Percentiles rank a stretch among this genome's conserved stretches.
Evolutionary conservation across 2,113 vertebrate genomes (phyloP).

Genomic region (Myocastor coypus): DNA sequence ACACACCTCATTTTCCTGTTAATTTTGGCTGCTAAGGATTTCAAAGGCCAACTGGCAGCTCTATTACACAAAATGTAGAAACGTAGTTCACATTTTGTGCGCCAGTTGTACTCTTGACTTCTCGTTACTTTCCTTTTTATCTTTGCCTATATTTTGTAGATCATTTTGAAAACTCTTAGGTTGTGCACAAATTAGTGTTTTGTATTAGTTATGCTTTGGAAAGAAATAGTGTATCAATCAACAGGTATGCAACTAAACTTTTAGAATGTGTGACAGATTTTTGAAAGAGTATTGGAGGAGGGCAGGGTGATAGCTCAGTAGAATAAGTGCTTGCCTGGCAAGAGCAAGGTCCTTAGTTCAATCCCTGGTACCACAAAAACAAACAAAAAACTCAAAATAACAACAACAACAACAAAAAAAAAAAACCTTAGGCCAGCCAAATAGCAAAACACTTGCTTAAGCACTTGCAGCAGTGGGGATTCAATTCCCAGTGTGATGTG

Average conservation of each 20-base stretch:
- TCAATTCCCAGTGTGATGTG: no score
- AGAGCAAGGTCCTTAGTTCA: no score
- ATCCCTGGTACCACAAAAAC: no score
- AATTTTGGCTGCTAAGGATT: slow-evolving; percentile 14
- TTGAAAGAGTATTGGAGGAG: not conserved
- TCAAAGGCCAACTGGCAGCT: slow-evolving; percentile 31
- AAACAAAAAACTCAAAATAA: no score
- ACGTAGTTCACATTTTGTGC: not conserved
- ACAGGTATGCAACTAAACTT: slow-evolving; percentile 21
- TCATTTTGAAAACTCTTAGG: not conserved
- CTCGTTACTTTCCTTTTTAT: slow-evolving; percentile 11
- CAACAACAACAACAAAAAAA: no score
- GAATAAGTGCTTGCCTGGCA: no score
- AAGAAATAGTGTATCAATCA: slow-evolving; percentile 31
- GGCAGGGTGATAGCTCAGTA: no score
- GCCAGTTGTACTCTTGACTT: not conserved
- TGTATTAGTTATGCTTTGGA: not conserved
- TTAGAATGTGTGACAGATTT: not conserved
- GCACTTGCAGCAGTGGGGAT: no score
- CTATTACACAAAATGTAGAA: not conserved
- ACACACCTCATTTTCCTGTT: not conserved
- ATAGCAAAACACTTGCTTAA: no score
- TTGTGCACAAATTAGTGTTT: slow-evolving; percentile 37
- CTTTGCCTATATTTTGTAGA: slow-evolving; percentile 27
- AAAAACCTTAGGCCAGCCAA: no score